These are phyloP conservation scores for Anhinga anhinga DNA, from an alignment of 2,113 vertebrate species.

Conservation along the genomic window DNA sequence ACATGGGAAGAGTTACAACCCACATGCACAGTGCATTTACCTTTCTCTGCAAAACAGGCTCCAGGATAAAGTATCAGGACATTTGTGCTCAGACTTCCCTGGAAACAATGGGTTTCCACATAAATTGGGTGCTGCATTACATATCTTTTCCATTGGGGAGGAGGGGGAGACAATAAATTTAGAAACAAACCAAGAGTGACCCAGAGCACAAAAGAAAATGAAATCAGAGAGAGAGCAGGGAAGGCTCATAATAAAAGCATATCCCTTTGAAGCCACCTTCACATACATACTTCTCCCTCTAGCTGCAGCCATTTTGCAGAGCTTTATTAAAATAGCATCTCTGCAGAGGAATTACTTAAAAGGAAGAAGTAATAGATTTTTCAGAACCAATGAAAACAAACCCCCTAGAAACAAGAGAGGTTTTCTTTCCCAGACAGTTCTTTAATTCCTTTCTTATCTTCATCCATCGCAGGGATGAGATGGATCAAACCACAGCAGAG, in stretches of 20 bases:
- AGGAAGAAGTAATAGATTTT: not conserved
- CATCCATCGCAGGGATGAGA: not conserved
- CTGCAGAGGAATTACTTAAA: slow-evolving; percentile 20
- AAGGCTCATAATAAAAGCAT: not conserved
- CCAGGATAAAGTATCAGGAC: not conserved
- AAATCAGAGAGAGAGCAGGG: not conserved
- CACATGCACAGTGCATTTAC: not conserved
- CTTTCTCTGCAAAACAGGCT: not conserved
- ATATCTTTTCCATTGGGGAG: not conserved
- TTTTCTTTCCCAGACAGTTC: not conserved
- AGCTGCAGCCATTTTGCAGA: slow-evolving; percentile 35
- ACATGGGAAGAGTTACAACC: not conserved
- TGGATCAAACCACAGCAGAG: not conserved
- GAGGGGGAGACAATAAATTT: slow-evolving; percentile 14
- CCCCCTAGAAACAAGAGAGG: not conserved
- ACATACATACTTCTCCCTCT: not conserved
- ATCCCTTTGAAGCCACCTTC: slow-evolving; percentile 24
- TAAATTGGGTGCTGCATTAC: slow-evolving; percentile 27
- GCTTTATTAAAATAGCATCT: slow-evolving; percentile 48
- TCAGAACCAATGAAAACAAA: not conserved
- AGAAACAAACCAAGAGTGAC: slow-evolving; percentile 23
- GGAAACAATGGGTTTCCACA: slow-evolving; percentile 13
- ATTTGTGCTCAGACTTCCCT: not conserved
- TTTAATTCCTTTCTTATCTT: slow-evolving; percentile 5
- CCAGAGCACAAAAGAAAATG: slow-evolving; percentile 6